Evolutionary conservation across 2,797 vertebrate genomes (phyloP), one percentile per base, ranked within the genome.

Genomic region (Onychomys leucogaster): DNA sequence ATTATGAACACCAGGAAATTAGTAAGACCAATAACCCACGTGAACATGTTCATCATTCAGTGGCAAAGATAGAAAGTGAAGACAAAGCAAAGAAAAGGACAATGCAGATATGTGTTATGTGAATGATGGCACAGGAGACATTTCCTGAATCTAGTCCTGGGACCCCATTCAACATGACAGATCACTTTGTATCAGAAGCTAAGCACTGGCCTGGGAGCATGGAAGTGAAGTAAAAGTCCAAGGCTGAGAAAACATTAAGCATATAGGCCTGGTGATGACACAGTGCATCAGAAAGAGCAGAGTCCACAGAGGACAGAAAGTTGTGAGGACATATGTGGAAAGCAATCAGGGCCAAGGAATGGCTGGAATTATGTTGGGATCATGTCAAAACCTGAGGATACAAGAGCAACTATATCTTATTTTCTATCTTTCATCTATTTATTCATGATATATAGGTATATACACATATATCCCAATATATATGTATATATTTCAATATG

Each of bases 321-420:
- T 3, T 91, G 2, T 46, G 2, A n/a, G n/a, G 34, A 69, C 21
- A 23, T 52, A 21, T 19, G 52, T 46, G 0, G 25, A 55, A 29
- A 61, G n/a, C 13, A 34, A 63, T 77, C 77, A 73, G 71, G 71
- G 17, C 71, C 77, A 85, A 81, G 4, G n/a, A 75, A 32, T 59
- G 27, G 19, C 19, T 91, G 5, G 81, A 78, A 37, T 81, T 89
- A 85, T 43, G 52, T 43, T 89, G 41, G 6, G 43, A 75, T 25
- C 6, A 16, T 71, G 11, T 21, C 14, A 87, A 59, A 87, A n/a
- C 76, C n/a, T 55, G 5, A 9, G 0, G 5, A 82, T 34, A 90
- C 75, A 59, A 81, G 89, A 92, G 61, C 67, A 85, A 92, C 41
- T 61, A 80, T 82, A 90, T 17, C 6, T 17, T 81, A 73, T 94